Evolutionary conservation across 2,797 vertebrate genomes (phyloP), one percentile per base, ranked within the genome.

Genomic region (Pogonophryne albipinna): DNA sequence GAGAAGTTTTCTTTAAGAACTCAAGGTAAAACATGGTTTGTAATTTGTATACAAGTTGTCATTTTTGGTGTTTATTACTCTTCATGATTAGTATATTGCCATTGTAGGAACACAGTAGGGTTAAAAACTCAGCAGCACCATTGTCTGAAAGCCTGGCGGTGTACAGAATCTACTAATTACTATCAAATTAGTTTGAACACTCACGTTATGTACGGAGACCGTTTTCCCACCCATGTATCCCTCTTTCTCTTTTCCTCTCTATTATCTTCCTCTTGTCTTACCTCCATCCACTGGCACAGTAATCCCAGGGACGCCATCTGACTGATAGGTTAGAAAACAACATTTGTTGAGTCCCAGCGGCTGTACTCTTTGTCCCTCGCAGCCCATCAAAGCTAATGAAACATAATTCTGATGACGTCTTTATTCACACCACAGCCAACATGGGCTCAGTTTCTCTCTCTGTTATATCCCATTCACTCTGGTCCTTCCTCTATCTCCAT

Each of bases 311-410:
- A 74, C 10, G 23, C 69, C 0, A 6, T 56, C 68, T 13, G 50
- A 71, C 71, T 72, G 83, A 80, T 72, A 63, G 31, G 71, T 78
- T 51, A 58, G 61, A 70, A 81, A 86, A 79, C 59, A 74, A 31
- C 4, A 31, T 68, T 73, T 52, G 66, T 79, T 83, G 64, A 76
- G 50, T 53, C 63, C 70, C 55, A 11, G 19, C n/a, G 65, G 83
- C 76, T 45, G 16, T 5, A 3, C 19, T 44, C 79, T 69, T 11
- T 49, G 69, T 67, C 74, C 65, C 63, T 79, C 66, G 1, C 49
- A 75, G 64, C 67, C 72, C 66, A 78, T 88, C 78, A 82, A 74
- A 64, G 59, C 75, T 79, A 77, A 86, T 87, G 79, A 86, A 90
- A 77, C 81, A 73, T 69, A 42, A 87, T 80, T 74, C 46, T 66